Evolutionary conservation across 30 jellyfish, hydroid and myxozoan species (phyloP).

Genomic region (Pseudorhiza aurosa): DNA sequence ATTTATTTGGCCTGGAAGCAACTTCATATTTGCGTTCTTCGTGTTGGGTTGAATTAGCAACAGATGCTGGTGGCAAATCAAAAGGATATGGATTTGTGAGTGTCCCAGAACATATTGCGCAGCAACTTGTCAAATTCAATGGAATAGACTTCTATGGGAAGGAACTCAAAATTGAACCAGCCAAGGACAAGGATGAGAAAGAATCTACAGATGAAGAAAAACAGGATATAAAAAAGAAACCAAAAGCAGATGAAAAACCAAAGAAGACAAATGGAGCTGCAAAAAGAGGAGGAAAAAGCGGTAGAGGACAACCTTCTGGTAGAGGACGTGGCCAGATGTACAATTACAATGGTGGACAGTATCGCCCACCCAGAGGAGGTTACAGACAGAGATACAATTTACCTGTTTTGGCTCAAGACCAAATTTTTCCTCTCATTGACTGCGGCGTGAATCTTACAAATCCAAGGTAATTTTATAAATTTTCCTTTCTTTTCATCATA

Average conservation of each 20-base stretch:
- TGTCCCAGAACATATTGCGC: constrained; percentile 94
- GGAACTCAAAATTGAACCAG: constrained; percentile 82
- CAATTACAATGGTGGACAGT: constrained; percentile 32
- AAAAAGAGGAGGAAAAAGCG: constrained; percentile 34
- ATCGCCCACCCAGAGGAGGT: constrained; percentile 31
- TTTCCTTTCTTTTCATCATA: too few species aligned
- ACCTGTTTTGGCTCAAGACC: constrained; percentile 88
- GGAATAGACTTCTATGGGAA: constrained; percentile 95
- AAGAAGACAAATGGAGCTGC: constrained; percentile 34
- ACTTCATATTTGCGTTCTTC: constrained; percentile 84
- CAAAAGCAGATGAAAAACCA: constrained; percentile 59
- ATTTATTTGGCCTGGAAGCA: constrained; percentile 87
- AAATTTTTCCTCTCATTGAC: constrained; percentile 79
- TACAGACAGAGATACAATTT: constrained; percentile 51
- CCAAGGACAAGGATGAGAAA: constrained; percentile 82
- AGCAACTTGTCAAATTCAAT: constrained; percentile 82
- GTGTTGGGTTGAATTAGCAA: constrained; percentile 88
- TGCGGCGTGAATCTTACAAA: constrained; percentile 93
- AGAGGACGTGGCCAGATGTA: constrained; percentile 44
- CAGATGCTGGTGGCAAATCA: constrained; percentile 76
- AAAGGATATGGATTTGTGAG: constrained; percentile 90
- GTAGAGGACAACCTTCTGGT: constrained; percentile 58
- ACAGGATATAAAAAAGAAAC: constrained; percentile 48
- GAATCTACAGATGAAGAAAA: constrained; percentile 81
- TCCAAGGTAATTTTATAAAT: constrained; percentile 34